phyloP scores from a whole-genome alignment of 2,113 vertebrate genomes.

The Platycercus adscitus region DNA sequence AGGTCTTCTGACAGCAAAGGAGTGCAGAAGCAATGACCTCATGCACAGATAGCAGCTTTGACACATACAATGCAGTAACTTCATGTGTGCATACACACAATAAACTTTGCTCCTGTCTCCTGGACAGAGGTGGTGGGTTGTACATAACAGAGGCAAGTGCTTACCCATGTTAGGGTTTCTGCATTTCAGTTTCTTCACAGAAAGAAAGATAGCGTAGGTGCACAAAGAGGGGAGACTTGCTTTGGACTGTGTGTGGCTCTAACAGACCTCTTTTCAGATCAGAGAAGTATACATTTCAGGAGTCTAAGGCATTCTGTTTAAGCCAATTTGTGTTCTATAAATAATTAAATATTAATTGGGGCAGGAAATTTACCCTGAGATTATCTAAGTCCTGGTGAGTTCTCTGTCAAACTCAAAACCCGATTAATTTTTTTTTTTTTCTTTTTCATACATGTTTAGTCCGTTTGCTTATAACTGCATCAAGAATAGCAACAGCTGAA shows the following conservation, averaged over 20 bases:
- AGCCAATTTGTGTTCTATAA: not conserved
- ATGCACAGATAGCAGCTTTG: not conserved
- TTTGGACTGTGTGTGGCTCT: not conserved
- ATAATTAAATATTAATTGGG: not conserved
- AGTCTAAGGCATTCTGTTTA: not conserved
- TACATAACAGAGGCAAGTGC: accelerated
- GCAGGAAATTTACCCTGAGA: not conserved
- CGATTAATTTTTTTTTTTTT: not conserved
- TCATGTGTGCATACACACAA: too few relatives aligned
- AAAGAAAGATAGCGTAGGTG: not conserved
- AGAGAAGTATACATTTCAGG: not conserved
- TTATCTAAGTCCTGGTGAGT: not conserved
- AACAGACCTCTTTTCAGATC: not conserved
- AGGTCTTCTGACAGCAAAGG: not conserved
- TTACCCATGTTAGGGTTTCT: accelerated
- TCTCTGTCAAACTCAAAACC: not conserved
- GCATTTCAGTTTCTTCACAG: accelerated
- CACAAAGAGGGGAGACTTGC: not conserved
- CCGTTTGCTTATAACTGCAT: not conserved
- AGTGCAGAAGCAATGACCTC: not conserved
- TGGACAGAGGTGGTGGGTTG: too few relatives aligned
- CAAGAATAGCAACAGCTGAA: not conserved
- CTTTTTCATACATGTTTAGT: not conserved
- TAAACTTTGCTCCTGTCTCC: not conserved
- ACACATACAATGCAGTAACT: accelerated